Percentiles rank a stretch among this genome's conserved stretches.
Conservation (phyloP, 2,888 invertebrate genomes). For the Orthosia incerta region DNA sequence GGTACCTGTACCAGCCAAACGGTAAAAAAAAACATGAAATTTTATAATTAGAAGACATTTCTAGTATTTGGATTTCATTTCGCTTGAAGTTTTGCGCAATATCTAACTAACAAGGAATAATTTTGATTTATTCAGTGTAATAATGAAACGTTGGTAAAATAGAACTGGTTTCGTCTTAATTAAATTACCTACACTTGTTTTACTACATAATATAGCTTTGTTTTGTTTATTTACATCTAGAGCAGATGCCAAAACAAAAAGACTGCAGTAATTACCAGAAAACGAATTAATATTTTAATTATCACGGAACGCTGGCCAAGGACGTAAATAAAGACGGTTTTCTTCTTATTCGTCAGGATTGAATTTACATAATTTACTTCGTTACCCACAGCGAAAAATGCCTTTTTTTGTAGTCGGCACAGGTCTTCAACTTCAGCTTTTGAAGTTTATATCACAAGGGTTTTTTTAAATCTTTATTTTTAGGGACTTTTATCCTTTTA, state of each 20-base stretch:
- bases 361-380: constrained; percentile 41
- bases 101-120: no score
- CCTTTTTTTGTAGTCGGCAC: background rate
- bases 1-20: background rate
- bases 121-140: background rate
- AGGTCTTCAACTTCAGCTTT: background rate
- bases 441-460: background rate
- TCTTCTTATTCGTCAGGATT: constrained; percentile 22
- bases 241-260: constrained; percentile 10
- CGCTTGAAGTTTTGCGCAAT: background rate
- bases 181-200: background rate
- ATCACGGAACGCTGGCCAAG: constrained; percentile 19
- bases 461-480: no score
- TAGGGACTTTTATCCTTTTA: no score
- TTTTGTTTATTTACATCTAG: background rate
- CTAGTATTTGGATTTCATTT: background rate
- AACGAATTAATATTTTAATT: constrained; percentile 53
- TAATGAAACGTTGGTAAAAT: background rate
- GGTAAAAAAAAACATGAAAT: background rate
- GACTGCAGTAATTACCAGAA: constrained; percentile 14
- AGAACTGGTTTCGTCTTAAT: background rate
- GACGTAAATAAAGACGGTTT: constrained; percentile 23
- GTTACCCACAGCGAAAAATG: background rate
- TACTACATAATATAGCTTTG: background rate
- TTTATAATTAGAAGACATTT: background rate